Evolutionary conservation across 2,888 invertebrate genomes (phyloP), one percentile per base, ranked within the genome.

Genomic region (Scaeva pyrastri): DNA sequence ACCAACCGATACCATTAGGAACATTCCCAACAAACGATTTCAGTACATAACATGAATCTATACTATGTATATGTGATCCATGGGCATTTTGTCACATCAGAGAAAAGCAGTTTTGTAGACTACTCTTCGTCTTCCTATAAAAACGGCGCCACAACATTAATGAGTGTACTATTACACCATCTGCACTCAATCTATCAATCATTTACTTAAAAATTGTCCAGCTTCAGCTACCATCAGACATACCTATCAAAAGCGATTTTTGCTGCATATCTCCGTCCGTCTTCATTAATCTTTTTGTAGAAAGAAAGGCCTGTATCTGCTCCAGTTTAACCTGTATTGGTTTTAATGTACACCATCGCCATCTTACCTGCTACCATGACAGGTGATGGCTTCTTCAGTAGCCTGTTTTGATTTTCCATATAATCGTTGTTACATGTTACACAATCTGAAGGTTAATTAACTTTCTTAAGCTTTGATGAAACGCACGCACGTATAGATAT

Each of bases 361-460:
- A 39, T 36, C 26, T n/a, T n/a, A n/a, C n/a, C n/a, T n/a, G n/a
- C n/a, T 11, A 64, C 8, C 16, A 31, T 48, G 43, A 39, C 68
- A 68, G 39, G 52, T 75, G 41, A 74, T 68, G 74, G 58, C 58
- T 58, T 62, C 64, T 80, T 68, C 41, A 41, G 21, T 19, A n/a
- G 45, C 19, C 36, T 60, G 26, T 52, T 26, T 26, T 19, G 45
- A 21, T 60, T 31, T 12, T 26, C 19, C 41, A 14, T 36, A 62
- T 36, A 62, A 60, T 39, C 66, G 66, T 48, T 16, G 50, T 50
- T 55, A 14, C 60, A 31, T 21, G 41, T 73, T 76, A 56, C 23
- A 68, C 52, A 81, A 76, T 70, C 12, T 23, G 62, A 73, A 73
- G 81, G 76, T 81, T 76, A 81, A 85, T 85, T 85, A 76, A 68